A percentile compares a stretch with the other conserved stretches of the same genome.
phyloP scores from a whole-genome alignment of 1,140 invertebrate genomes.

The Hydropsyche tenuis region DNA sequence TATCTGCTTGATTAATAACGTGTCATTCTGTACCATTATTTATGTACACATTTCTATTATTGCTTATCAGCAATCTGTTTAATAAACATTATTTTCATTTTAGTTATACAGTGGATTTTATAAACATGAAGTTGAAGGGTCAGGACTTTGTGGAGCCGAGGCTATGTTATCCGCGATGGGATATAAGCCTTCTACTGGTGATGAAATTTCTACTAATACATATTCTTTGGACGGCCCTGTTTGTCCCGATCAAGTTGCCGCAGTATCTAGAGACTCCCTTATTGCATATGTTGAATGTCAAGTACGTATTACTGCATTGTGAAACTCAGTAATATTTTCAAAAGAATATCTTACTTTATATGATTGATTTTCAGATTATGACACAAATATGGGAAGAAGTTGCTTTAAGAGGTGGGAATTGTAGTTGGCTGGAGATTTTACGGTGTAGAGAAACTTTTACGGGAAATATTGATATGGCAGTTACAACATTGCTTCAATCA shows the following conservation, averaged over 20 bases:
- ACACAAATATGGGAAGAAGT: slow-evolving; percentile 64
- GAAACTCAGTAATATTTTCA: too few species aligned
- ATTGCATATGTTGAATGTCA: slow-evolving; percentile 90
- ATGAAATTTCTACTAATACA: slow-evolving; percentile 59
- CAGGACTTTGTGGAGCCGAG: slow-evolving; percentile 77
- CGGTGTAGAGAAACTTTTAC: slow-evolving; percentile 51
- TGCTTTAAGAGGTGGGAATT: slow-evolving; percentile 54
- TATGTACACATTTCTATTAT: too few species aligned
- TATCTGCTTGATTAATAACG: too few species aligned
- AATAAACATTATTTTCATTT: slow-evolving; percentile 51
- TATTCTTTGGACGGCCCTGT: slow-evolving; percentile 73
- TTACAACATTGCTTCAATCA: slow-evolving; percentile 42
- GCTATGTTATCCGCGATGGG: slow-evolving; percentile 82
- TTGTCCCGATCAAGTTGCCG: slow-evolving; percentile 80
- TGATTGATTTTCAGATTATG: slow-evolving; percentile 62
- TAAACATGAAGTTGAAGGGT: slow-evolving; percentile 80
- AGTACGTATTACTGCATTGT: slow-evolving; percentile 57
- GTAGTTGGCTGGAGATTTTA: slow-evolving; percentile 56
- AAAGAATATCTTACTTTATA: not conserved
- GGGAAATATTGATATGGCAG: slow-evolving; percentile 46
- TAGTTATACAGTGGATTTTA: slow-evolving; percentile 86
- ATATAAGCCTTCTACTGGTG: slow-evolving; percentile 69
- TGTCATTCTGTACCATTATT: too few species aligned
- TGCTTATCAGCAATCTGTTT: too few species aligned
- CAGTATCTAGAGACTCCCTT: slow-evolving; percentile 81